Percentiles rank a stretch among this genome's conserved stretches.
These are phyloP conservation scores for Eurystomus glaucurus DNA, from an alignment of 2,797 vertebrate genomes.

Conservation along the genomic window DNA sequence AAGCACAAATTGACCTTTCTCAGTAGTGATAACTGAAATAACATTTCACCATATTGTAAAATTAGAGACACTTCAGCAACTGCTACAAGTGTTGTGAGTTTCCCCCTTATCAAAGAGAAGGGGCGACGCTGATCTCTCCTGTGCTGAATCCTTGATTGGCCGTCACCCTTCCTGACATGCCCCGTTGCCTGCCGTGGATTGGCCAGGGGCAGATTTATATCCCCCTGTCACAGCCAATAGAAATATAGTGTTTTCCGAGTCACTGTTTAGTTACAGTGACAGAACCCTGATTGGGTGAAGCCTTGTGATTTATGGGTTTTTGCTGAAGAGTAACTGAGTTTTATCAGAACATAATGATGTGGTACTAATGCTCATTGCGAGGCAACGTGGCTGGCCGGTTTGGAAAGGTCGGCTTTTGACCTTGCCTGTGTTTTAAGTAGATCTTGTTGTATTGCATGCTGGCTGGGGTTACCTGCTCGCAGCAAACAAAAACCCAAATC, in stretches of 20 bases:
- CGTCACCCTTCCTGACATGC: conserved; percentile 84
- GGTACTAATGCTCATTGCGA: conserved; percentile 85
- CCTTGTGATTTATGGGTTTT: conserved; percentile 91
- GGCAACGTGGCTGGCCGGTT: conserved; percentile 75
- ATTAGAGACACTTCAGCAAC: conserved; percentile 28
- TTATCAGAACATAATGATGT: conserved; percentile 93
- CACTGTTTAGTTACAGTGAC: conserved; percentile 91
- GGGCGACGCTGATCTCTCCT: conserved; percentile 80
- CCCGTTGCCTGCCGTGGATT: conserved; percentile 85
- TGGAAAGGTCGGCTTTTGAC: conserved; percentile 81
- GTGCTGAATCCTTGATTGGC: conserved; percentile 82
- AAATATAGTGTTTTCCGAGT: conserved; percentile 81
- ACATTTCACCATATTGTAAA: neutral
- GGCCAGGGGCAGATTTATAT: conserved; percentile 91
- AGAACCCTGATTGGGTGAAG: conserved; percentile 89
- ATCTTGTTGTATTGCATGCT: neutral
- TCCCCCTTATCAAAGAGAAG: conserved; percentile 61
- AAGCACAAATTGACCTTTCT: neutral
- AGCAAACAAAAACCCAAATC: neutral
- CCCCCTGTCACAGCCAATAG: conserved; percentile 90
- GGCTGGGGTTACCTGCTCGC: neutral
- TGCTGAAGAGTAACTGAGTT: conserved; percentile 88
- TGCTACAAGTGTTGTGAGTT: conserved; percentile 74
- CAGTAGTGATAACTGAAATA: neutral
- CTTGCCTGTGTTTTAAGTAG: conserved; percentile 48